These are phyloP conservation scores for Reinhardtius hippoglossoides DNA, from an alignment of 2,113 vertebrate species.

Conservation along the genomic window DNA sequence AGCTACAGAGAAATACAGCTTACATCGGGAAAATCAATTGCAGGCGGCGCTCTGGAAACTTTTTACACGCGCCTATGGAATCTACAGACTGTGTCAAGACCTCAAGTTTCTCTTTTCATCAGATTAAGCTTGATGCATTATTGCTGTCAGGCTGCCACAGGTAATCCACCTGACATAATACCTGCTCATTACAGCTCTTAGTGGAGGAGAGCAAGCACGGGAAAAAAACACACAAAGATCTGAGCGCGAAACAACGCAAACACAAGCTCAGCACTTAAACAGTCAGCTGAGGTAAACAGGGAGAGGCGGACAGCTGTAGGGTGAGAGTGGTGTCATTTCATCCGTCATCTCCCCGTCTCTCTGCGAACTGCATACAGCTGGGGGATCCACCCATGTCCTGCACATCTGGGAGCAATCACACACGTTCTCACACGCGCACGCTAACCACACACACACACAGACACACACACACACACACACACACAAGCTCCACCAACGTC, in stretches of 20 bases:
- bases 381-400: conserved; percentile 80
- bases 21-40: conserved; percentile 44
- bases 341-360: conserved; percentile 68
- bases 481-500: conserved; percentile 34
- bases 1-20: conserved; percentile 20
- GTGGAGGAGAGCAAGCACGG: conserved; percentile 7
- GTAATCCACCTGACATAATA: conserved; percentile 54
- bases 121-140: conserved; percentile 37
- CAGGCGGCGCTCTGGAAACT: conserved; percentile 33
- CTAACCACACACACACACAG: conserved; percentile 9
- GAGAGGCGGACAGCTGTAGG: conserved; percentile 74
- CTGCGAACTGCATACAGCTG: conserved; percentile 75
- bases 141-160: conserved; percentile 31
- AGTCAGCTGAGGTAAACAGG: conserved; percentile 74
- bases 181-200: conserved; percentile 45
- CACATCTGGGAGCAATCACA: conserved; percentile 83
- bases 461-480: conserved; percentile 28
- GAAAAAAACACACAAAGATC: conserved; percentile 29
- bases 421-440: conserved; percentile 40
- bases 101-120: conserved; percentile 38
- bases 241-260: conserved; percentile 25
- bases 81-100: conserved; percentile 25
- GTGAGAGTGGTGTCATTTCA: conserved; percentile 81
- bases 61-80: conserved; percentile 32
- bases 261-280: conserved; percentile 36